Conservation (phyloP, 1,140 invertebrate genomes). For the Steinernema feltiae region DNA sequence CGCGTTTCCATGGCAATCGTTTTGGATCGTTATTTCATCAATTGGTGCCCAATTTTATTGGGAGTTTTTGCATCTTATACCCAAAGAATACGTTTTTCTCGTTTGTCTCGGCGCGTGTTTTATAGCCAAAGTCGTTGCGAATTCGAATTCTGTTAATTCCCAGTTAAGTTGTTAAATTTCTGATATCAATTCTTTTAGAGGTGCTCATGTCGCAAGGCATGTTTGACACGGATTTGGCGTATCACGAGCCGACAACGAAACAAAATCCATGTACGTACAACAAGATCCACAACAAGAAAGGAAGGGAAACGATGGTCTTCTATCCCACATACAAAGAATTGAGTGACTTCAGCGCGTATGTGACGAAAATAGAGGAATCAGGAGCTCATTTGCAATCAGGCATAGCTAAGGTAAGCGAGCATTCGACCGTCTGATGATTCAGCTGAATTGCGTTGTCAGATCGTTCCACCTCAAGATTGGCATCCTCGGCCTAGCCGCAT, state of each 20-base stretch:
- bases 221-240: neutral
- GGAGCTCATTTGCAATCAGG: slow-evolving; percentile 47
- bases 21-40: no score
- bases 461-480: slow-evolving; percentile 51
- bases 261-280: neutral
- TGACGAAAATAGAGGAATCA: slow-evolving; percentile 40
- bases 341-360: slow-evolving; percentile 40
- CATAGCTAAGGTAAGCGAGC: slow-evolving; percentile 42
- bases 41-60: no score
- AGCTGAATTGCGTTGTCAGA: slow-evolving; percentile 24
- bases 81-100: no score
- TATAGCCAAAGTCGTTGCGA: no score
- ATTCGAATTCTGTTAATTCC: no score
- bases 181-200: no score
- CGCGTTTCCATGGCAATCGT: no score
- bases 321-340: slow-evolving; percentile 50
- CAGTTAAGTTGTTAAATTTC: no score
- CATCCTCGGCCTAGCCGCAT: slow-evolving; percentile 36
- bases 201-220: neutral
- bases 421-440: neutral
- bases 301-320: slow-evolving; percentile 42
- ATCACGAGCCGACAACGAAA: neutral
- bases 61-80: no score
- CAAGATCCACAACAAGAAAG: neutral
- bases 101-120: no score